Evolutionary conservation across 2,113 vertebrate species (phyloP).

Genomic region (Caretta caretta): DNA sequence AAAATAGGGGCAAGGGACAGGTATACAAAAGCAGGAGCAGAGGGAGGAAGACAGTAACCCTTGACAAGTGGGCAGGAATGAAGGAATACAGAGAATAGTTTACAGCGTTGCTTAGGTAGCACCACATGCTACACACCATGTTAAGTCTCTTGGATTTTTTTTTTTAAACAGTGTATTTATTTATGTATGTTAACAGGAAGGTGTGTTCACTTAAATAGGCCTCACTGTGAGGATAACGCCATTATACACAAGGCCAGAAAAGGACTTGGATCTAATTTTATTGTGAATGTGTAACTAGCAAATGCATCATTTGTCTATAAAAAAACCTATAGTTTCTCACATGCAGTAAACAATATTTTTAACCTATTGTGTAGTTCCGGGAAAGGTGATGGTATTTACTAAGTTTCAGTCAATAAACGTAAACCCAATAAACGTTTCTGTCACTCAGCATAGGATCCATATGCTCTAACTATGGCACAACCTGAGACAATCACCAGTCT

Average conservation of each 20-base stretch:
- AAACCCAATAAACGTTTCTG: neutral
- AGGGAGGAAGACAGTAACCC: neutral
- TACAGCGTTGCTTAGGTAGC: neutral
- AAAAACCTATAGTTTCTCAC: neutral
- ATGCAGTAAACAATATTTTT: neutral
- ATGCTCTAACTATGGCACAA: neutral
- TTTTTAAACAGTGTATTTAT: neutral
- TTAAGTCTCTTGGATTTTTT: neutral
- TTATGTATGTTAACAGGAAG: neutral
- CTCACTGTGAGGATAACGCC: neutral
- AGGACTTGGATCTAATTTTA: neutral
- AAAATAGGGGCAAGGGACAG: neutral
- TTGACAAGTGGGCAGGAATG: neutral
- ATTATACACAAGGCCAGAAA: neutral
- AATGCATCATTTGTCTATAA: neutral
- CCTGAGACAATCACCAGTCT: neutral
- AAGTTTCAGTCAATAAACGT: rapidly evolving
- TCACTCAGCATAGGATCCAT: neutral
- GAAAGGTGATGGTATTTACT: neutral
- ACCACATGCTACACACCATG: neutral
- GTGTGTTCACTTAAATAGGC: neutral
- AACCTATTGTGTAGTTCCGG: neutral
- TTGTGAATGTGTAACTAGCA: neutral
- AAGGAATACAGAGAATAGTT: neutral
- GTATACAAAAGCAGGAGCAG: neutral